Conservation (phyloP, 2,888 invertebrate species). For the Agrochola circellaris region DNA sequence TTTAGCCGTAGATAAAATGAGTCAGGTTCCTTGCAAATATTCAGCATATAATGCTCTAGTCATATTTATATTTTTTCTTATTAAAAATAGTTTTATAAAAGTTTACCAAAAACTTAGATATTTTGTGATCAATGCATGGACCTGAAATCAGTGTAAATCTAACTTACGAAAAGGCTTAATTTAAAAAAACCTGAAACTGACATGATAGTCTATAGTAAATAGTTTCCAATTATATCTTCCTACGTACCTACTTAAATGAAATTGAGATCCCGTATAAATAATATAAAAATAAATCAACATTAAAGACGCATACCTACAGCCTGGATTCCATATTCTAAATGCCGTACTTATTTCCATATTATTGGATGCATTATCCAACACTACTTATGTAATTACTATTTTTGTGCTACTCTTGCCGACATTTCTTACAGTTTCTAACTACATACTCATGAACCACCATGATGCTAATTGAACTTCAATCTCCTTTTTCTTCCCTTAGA, state of each 20-base stretch:
- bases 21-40: conserved; percentile 41
- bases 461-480: not conserved
- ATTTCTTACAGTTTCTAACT: not conserved
- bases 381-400: not conserved
- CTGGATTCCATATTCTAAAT: conserved; percentile 3
- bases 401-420: not conserved
- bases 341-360: conserved; percentile 9
- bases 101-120: not conserved
- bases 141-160: conserved; percentile 10
- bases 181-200: not conserved
- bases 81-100: conserved; percentile 26
- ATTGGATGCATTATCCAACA: not conserved
- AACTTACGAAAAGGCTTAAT: not conserved
- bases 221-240: conserved; percentile 10
- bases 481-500: not conserved
- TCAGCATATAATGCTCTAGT: conserved; percentile 48
- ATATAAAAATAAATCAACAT: conserved; percentile 4
- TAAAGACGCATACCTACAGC: not conserved
- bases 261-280: conserved; percentile 6
- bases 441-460: too few species aligned
- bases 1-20: conserved; percentile 27
- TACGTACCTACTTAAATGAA: not conserved
- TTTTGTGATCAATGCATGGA: conserved; percentile 10
- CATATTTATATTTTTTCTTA: conserved; percentile 29
- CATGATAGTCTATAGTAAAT: conserved; percentile 11